These are phyloP conservation scores for Larimichthys polyactis DNA, from an alignment of 2,113 vertebrate genomes.

Conservation along the genomic window DNA sequence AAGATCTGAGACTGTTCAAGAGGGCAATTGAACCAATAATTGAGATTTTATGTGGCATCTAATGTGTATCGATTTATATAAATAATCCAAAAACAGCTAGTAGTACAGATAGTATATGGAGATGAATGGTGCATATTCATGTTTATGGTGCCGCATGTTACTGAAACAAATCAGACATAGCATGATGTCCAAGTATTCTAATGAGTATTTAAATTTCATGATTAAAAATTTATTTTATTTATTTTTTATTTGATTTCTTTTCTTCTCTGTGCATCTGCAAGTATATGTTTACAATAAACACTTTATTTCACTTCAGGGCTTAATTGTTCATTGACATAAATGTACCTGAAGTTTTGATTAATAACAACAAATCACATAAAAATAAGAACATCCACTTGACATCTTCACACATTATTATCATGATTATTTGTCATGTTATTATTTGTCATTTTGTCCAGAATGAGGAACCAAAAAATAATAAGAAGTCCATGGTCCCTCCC, in stretches of 20 bases:
- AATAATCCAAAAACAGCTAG: no score
- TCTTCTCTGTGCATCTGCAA: no score
- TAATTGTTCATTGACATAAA: neutral
- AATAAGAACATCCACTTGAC: neutral
- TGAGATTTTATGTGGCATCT: neutral
- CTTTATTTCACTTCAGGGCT: neutral
- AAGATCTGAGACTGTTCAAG: neutral
- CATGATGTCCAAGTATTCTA: no score
- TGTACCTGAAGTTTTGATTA: neutral
- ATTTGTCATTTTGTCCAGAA: neutral
- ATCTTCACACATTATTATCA: neutral
- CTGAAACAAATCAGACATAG: no score
- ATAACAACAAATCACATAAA: neutral
- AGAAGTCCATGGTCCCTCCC: conserved; percentile 15
- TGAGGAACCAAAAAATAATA: neutral
- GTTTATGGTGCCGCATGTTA: no score
- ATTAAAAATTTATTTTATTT: no score
- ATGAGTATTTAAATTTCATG: no score
- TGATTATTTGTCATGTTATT: neutral
- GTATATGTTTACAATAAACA: neutral
- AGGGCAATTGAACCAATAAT: no score
- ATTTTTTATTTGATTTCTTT: no score
- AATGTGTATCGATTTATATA: no score
- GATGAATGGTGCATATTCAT: no score
- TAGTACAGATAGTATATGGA: no score